phyloP scores from a whole-genome alignment of 2,113 vertebrate species.

The Piaya cayana region DNA sequence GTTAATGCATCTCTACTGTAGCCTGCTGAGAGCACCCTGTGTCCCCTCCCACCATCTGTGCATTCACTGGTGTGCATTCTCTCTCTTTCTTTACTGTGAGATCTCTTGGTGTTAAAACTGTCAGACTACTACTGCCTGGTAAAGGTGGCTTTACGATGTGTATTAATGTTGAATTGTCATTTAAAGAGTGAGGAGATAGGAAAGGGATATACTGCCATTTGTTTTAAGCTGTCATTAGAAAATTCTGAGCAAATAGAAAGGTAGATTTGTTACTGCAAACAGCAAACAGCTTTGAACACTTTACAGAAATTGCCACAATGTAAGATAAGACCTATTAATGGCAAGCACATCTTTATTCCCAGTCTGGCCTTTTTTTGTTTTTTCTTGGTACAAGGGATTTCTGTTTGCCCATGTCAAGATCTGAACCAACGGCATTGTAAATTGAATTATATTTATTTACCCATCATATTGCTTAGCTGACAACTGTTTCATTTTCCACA shows the following conservation, averaged over 20 bases:
- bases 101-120: slow-evolving; percentile 68
- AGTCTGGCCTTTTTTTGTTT: not conserved
- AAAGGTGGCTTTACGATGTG: slow-evolving; percentile 66
- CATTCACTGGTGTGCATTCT: slow-evolving; percentile 55
- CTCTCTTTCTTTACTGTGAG: slow-evolving; percentile 49
- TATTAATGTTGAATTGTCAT: slow-evolving; percentile 51
- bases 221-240: slow-evolving; percentile 36
- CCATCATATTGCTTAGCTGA: not conserved
- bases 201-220: not conserved
- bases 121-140: slow-evolving; percentile 47
- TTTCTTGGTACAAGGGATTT: not conserved
- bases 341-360: not conserved
- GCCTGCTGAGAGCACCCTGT: slow-evolving; percentile 83
- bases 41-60: slow-evolving; percentile 80
- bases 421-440: not conserved
- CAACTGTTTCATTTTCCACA: not conserved
- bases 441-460: not conserved
- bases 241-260: slow-evolving; percentile 24
- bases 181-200: slow-evolving; percentile 34
- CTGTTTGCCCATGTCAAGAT: not conserved
- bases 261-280: not conserved
- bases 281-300: not conserved
- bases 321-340: not conserved
- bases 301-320: not conserved
- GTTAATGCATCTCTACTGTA: slow-evolving; percentile 83